A percentile compares a stretch with the other conserved stretches of the same genome.
These are phyloP conservation scores for Mastomys coucha DNA, from an alignment of 2,113 vertebrate species.

Conservation along the genomic window DNA sequence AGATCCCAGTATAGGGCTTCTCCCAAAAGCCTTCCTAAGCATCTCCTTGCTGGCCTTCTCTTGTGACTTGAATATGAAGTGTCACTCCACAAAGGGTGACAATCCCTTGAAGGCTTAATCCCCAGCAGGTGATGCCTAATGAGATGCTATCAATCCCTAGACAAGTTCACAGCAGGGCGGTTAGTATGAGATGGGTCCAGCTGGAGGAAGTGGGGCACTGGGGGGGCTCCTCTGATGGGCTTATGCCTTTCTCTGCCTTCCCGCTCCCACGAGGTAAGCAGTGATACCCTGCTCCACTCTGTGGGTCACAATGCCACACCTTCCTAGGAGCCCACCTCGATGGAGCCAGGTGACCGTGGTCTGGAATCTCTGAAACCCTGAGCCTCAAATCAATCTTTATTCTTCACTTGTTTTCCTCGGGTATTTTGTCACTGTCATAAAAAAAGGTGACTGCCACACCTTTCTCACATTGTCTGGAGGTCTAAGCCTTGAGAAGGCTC, in stretches of 20 bases:
- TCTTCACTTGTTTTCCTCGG: too few species aligned
- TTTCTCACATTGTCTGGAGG: not conserved
- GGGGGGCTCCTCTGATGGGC: not conserved
- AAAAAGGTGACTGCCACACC: not conserved
- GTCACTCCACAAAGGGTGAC: not conserved
- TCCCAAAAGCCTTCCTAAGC: not conserved
- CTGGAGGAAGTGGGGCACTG: too few species aligned
- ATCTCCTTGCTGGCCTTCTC: not conserved
- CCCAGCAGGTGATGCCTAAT: too few species aligned
- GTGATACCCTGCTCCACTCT: not conserved
- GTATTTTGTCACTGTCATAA: not conserved
- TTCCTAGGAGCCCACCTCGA: not conserved
- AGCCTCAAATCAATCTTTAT: not conserved
- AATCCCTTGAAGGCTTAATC: not conserved
- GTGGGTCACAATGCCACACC: not conserved
- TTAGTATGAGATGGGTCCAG: too few species aligned
- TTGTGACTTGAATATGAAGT: not conserved
- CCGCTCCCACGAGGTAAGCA: not conserved
- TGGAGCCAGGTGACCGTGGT: not conserved
- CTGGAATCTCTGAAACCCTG: not conserved
- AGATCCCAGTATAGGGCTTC: not conserved
- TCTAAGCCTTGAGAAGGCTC: not conserved
- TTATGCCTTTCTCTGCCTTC: not conserved
- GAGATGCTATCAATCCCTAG: too few species aligned
- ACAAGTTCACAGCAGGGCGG: not conserved